phyloP scores from a whole-genome alignment of 2,797 vertebrate species.

The Anguilla obscura region DNA sequence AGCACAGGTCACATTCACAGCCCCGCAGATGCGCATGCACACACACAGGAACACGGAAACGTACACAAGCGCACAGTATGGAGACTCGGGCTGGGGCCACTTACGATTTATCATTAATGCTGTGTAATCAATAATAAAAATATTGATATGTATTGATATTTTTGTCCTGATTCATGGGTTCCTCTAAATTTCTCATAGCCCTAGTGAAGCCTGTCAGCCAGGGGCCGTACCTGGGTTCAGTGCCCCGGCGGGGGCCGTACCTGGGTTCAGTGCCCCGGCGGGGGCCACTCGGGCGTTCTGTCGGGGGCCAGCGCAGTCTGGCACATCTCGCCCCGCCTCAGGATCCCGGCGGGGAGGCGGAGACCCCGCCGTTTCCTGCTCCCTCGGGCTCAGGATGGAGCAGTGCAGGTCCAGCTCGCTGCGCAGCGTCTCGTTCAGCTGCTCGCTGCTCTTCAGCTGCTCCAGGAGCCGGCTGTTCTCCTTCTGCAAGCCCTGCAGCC shows the following conservation, averaged over 20 bases:
- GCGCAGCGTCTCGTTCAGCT: constrained; percentile 69
- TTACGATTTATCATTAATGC: no score
- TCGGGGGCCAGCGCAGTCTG: constrained; percentile 24
- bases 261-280: background rate
- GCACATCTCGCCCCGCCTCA: constrained; percentile 28
- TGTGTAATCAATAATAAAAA: no score
- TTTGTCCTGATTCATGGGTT: no score
- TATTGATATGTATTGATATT: no score
- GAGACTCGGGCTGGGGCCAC: no score
- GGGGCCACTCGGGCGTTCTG: background rate
- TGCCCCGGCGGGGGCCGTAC: background rate
- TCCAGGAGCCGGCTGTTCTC: constrained; percentile 70
- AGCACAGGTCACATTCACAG: background rate
- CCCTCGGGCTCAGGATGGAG: constrained; percentile 64
- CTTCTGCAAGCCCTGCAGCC: constrained; percentile 62
- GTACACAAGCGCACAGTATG: background rate
- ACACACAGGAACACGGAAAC: background rate
- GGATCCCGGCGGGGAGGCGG: background rate
- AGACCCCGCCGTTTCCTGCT: background rate
- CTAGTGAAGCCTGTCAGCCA: no score
- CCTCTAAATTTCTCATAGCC: no score
- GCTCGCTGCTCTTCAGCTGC: constrained; percentile 69
- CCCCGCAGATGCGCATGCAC: background rate
- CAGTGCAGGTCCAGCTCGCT: constrained; percentile 74
- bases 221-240: constrained; percentile 19